A percentile compares a stretch with the other conserved stretches of the same genome.
Evolutionary conservation across 2,797 vertebrate genomes (phyloP).

Genomic region (Sebastes dallii): DNA sequence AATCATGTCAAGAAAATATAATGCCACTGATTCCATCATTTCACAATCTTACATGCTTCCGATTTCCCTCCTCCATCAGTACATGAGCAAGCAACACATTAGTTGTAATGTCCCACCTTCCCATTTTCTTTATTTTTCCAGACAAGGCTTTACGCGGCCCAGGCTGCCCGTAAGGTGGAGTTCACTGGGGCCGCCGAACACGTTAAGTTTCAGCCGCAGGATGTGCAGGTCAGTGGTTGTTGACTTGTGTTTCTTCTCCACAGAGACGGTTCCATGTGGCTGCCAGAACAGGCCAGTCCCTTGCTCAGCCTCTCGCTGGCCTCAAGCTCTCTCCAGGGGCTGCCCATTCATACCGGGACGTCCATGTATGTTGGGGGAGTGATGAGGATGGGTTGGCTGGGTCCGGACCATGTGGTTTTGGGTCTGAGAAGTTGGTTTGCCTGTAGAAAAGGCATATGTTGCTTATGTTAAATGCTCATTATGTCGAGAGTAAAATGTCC

Average conservation of each 20-base stretch:
- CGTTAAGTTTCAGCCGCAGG: conserved; percentile 81
- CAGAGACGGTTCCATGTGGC: conserved; percentile 67
- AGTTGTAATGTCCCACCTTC: conserved; percentile 43
- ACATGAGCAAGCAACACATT: background rate
- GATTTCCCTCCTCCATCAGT: background rate
- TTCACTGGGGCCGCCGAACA: conserved; percentile 60
- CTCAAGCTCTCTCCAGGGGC: conserved; percentile 61
- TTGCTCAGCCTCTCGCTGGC: conserved; percentile 60
- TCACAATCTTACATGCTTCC: background rate
- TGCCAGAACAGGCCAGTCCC: conserved; percentile 52
- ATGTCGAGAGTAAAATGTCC: background rate
- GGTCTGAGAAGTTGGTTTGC: background rate
- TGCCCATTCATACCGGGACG: conserved; percentile 58
- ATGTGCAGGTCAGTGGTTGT: conserved; percentile 88
- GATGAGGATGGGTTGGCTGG: background rate
- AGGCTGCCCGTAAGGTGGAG: conserved; percentile 87
- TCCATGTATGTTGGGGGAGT: conserved; percentile 70
- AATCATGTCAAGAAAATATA: background rate
- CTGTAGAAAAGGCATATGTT: background rate
- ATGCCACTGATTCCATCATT: background rate
- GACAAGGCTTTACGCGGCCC: conserved; percentile 91
- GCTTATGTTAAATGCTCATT: background rate
- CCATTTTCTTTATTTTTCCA: conserved; percentile 73
- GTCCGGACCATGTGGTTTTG: background rate
- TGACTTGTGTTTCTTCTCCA: conserved; percentile 59